phyloP scores from a whole-genome alignment of 2,113 vertebrate species.

The Columba livia region DNA sequence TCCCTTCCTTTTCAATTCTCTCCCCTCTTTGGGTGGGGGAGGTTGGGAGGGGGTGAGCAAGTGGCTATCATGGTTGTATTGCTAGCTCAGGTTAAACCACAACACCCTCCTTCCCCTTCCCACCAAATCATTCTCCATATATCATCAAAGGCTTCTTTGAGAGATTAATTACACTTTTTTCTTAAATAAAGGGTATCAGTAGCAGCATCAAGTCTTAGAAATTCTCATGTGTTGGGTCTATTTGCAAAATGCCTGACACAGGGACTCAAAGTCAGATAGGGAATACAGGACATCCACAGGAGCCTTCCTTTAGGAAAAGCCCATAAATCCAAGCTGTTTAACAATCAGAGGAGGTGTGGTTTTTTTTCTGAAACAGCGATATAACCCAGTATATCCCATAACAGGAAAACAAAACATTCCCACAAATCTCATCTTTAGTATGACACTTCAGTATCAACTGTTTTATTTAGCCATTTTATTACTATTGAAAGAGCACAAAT shows the following conservation, averaged over 20 bases:
- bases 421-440: background rate
- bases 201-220: background rate
- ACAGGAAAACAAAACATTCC: background rate
- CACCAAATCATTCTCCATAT: background rate
- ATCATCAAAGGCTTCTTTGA: background rate
- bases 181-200: background rate
- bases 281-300: background rate
- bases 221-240: background rate
- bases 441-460: background rate
- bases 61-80: too few relatives aligned
- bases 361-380: background rate
- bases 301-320: background rate
- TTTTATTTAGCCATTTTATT: background rate
- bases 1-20: too few relatives aligned
- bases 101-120: background rate
- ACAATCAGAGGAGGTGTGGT: background rate
- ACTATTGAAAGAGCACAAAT: background rate
- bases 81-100: too few relatives aligned
- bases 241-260: background rate
- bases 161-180: background rate
- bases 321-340: background rate
- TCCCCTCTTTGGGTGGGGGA: too few relatives aligned
- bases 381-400: background rate
- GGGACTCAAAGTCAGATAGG: background rate
- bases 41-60: too few relatives aligned